Evolutionary conservation across 1,140 invertebrate genomes (phyloP).

Genomic region (Bombus sylvicola): DNA sequence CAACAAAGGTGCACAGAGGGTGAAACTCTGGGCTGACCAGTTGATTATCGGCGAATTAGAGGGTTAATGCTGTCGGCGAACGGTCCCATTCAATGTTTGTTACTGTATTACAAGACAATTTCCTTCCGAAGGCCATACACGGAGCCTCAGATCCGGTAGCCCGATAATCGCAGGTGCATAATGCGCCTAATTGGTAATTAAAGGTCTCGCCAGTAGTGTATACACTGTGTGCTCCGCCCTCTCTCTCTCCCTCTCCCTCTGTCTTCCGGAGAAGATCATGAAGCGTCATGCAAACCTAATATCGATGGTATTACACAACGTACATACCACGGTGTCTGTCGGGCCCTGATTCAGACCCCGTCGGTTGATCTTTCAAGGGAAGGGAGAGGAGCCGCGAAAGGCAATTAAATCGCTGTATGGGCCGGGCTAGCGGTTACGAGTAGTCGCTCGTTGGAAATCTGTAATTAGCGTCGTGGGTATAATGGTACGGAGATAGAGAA

Average conservation of each 20-base stretch:
- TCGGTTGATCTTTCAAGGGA: slow-evolving; percentile 20
- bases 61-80: background rate
- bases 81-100: slow-evolving; percentile 35
- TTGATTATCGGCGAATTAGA: slow-evolving; percentile 12
- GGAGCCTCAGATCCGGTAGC: slow-evolving; percentile 57
- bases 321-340: background rate
- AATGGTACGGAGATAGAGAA: background rate
- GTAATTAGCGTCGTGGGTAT: background rate
- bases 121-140: slow-evolving; percentile 21
- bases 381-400: background rate
- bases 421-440: no score
- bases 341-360: background rate
- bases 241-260: background rate
- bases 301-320: slow-evolving; percentile 43
- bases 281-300: slow-evolving; percentile 48
- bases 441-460: background rate
- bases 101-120: slow-evolving; percentile 48
- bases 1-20: background rate
- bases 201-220: slow-evolving; percentile 57
- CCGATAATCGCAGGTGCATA: slow-evolving; percentile 68
- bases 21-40: background rate
- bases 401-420: slow-evolving; percentile 2
- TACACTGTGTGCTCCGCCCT: background rate
- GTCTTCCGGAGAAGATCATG: background rate
- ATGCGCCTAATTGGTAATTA: slow-evolving; percentile 71